Conservation (phyloP, 30 jellyfish, hydroid and myxozoan genomes). For the Hydra vulgaris region DNA sequence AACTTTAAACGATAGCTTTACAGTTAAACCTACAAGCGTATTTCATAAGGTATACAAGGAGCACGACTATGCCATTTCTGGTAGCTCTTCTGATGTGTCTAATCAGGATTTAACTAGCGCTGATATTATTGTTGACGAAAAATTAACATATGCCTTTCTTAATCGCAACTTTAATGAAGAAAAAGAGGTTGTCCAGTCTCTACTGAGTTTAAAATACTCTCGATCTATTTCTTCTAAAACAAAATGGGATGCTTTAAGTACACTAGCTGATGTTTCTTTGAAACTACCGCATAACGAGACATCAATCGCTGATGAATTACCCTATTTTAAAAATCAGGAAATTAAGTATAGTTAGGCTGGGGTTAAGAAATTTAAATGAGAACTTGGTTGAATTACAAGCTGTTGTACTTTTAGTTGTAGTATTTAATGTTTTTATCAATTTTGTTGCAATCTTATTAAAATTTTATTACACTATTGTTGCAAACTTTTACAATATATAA, state of each 20-base stretch:
- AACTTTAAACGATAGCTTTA: neutral
- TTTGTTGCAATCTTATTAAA: too few species aligned
- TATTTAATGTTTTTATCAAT: too few species aligned
- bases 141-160: conserved; percentile 41
- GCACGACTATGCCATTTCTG: conserved; percentile 90
- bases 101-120: neutral
- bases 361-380: too few species aligned
- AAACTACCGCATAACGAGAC: neutral
- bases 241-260: neutral
- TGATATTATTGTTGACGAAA: conserved; percentile 19
- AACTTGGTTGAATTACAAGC: too few species aligned
- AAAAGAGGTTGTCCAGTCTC: conserved; percentile 56
- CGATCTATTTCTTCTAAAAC: neutral
- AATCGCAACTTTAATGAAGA: conserved; percentile 61
- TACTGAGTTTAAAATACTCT: conserved; percentile 33
- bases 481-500: too few species aligned
- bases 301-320: neutral
- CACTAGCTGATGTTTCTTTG: conserved; percentile 2
- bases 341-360: neutral
- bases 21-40: neutral
- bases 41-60: conserved; percentile 1
- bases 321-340: neutral
- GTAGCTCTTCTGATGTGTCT: too few species aligned
- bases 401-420: too few species aligned
- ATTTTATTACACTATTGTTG: too few species aligned